Conservation (phyloP, 2,113 vertebrate species). For the Coryphaenoides rupestris region DNA sequence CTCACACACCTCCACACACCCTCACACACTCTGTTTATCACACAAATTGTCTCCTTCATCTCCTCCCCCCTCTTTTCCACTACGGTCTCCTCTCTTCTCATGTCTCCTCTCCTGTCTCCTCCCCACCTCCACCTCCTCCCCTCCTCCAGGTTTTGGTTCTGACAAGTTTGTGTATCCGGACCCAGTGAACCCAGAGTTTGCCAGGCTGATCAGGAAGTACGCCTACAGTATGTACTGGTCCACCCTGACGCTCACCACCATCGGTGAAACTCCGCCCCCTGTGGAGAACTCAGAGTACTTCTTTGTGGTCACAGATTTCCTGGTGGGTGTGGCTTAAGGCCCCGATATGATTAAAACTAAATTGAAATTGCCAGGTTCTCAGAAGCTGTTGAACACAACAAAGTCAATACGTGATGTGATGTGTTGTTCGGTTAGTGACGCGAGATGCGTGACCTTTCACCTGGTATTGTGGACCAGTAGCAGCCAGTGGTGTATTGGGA, state of each 20-base stretch:
- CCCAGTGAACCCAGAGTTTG: slow-evolving; percentile 84
- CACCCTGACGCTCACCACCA: slow-evolving; percentile 92
- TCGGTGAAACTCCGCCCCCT: slow-evolving; percentile 92
- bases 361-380: background rate
- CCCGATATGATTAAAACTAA: background rate
- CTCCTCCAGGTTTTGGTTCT: slow-evolving; percentile 66
- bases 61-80: too few relatives aligned
- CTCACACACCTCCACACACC: too few relatives aligned
- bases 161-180: slow-evolving; percentile 91
- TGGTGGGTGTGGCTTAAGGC: slow-evolving; percentile 75
- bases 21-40: too few relatives aligned
- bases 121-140: background rate
- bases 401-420: too few relatives aligned
- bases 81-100: too few relatives aligned
- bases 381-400: too few relatives aligned
- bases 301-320: slow-evolving; percentile 92
- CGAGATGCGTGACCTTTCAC: too few relatives aligned
- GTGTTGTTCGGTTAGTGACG: too few relatives aligned
- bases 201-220: slow-evolving; percentile 87
- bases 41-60: too few relatives aligned
- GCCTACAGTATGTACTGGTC: slow-evolving; percentile 98
- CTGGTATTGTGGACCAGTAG: too few relatives aligned
- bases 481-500: too few relatives aligned
- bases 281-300: slow-evolving; percentile 90
- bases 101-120: too few relatives aligned